These are phyloP conservation scores for Graptemys geographica DNA, from an alignment of 2,797 vertebrate species.

Conservation along the genomic window DNA sequence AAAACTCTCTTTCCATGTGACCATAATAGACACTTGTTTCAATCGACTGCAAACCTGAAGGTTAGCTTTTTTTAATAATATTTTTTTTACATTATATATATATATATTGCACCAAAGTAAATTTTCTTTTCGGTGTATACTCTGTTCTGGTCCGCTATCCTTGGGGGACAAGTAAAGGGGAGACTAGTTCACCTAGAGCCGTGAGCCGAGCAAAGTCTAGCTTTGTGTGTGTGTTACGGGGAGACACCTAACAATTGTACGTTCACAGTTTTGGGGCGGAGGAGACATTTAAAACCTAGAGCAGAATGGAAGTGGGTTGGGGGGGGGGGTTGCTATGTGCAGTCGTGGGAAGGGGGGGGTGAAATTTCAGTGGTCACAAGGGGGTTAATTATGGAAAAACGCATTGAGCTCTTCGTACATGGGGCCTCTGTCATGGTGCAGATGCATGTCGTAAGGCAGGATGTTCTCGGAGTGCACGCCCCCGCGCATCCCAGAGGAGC, in stretches of 20 bases:
- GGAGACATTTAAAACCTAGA: slow-evolving; percentile 34
- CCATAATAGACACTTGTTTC: background rate
- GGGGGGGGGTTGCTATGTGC: background rate
- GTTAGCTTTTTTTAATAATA: background rate
- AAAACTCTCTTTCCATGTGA: background rate
- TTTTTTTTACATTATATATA: background rate
- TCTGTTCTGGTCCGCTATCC: background rate
- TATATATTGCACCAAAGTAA: slow-evolving; percentile 28
- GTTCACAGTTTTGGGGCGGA: background rate
- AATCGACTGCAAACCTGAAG: background rate
- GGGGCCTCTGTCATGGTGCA: slow-evolving; percentile 91
- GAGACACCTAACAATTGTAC: background rate
- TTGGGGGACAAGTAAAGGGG: background rate
- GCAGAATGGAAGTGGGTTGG: background rate
- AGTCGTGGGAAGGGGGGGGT: background rate
- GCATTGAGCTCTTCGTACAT: slow-evolving; percentile 96
- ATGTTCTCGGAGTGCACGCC: slow-evolving; percentile 95
- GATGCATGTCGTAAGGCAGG: slow-evolving; percentile 95
- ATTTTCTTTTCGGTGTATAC: background rate
- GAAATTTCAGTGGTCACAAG: slow-evolving; percentile 23
- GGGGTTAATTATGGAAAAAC: slow-evolving; percentile 95
- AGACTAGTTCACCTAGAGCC: background rate
- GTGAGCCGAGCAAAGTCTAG: background rate
- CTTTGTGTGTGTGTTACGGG: background rate
- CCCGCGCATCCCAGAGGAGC: slow-evolving; percentile 89